Conservation (phyloP, 2,113 vertebrate species). For the Sturnira hondurensis region DNA sequence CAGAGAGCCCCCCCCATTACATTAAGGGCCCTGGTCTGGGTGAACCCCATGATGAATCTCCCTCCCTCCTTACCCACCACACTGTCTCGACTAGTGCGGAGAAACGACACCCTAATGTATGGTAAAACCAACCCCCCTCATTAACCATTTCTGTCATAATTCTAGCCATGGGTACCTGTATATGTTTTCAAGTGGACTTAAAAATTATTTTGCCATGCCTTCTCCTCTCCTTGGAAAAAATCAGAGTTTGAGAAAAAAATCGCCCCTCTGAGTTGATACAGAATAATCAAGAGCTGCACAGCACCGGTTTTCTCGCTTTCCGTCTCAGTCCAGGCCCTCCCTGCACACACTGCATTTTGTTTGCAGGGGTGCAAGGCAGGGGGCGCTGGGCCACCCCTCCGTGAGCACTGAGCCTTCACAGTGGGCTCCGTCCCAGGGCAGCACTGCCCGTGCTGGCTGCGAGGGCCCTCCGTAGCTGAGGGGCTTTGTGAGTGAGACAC, state of each 20-base stretch:
- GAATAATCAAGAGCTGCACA: not conserved
- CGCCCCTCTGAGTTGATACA: not conserved
- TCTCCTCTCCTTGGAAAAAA: not conserved
- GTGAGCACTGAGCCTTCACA: too few species aligned
- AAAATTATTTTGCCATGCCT: not conserved
- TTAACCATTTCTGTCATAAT: not conserved
- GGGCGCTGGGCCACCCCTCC: rapidly evolving
- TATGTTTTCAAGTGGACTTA: not conserved
- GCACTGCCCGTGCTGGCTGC: not conserved
- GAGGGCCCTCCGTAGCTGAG: not conserved
- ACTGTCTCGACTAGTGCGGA: not conserved
- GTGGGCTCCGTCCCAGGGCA: not conserved
- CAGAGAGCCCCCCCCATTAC: too few species aligned
- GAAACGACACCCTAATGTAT: not conserved
- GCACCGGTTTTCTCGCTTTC: not conserved
- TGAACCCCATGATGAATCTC: not conserved
- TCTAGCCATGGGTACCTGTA: not conserved
- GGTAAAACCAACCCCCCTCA: not conserved
- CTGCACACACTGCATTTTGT: not conserved
- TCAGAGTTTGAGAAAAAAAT: not conserved
- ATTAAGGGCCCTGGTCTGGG: not conserved
- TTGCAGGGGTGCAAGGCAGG: too few species aligned
- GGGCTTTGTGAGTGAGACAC: not conserved
- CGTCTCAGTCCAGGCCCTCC: too few species aligned
- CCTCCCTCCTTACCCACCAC: not conserved